Evolutionary conservation across 2,888 invertebrate species (phyloP), one percentile per base, ranked within the genome.

Genomic region (Tachina fera): DNA sequence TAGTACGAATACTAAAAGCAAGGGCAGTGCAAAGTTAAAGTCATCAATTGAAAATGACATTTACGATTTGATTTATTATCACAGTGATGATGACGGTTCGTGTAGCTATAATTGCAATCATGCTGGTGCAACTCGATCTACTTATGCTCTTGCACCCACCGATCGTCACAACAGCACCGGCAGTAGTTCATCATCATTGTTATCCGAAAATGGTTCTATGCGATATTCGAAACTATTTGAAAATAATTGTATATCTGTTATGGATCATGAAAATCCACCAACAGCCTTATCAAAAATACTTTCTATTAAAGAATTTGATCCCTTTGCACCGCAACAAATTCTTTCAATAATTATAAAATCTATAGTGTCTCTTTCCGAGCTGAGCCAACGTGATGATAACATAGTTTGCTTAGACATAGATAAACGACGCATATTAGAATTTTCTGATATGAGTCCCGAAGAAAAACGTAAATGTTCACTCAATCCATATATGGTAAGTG

Each of bases 381-480:
- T 92, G 86, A 91, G 91, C 83, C 88, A 89, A 80, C 90, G 91
- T 4, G 90, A 91, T 43, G 89, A 91, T 76, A 92, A 91, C 75
- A 89, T 90, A 71, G 90, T 91, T 43, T 90, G 90, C 75, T 89
- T 92, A 87, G 90, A 90, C 70, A 88, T 92, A 45, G 91, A 91
- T 72, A 91, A 91, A 74, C 90, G 89, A 72, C 82, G 90, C 74
- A 82, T 92, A 74, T 86, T 89, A 39, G 90, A 91, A 77, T 91
- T 87, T 65, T 84, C 87, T 4, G 72, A 80, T 22, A 79, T 83
- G 79, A 77, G 74, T 39, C 70, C 56, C 43, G 88, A 88, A 51
- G 83, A 87, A 86, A 88, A 87, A 41, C 84, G 79, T 19, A 84
- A 87, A 53, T 84, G 84, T 43, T 78, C 79, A n/a, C 87, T 88